These are phyloP conservation scores for Lanius ludovicianus DNA, from an alignment of 2,113 vertebrate species.

Conservation along the genomic window DNA sequence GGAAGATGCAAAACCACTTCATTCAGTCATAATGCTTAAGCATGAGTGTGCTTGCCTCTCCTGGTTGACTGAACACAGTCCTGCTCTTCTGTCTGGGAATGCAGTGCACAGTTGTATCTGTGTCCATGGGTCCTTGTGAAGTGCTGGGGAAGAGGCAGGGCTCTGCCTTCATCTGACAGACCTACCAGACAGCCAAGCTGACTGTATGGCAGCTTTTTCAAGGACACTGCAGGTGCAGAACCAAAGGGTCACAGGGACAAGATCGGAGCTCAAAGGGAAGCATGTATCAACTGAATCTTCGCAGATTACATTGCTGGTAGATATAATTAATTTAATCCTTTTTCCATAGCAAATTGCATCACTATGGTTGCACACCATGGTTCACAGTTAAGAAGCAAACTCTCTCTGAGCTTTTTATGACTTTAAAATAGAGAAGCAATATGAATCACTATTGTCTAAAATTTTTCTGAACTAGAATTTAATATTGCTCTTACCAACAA, in stretches of 20 bases:
- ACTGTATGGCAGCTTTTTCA: background rate
- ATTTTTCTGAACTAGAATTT: slow-evolving; percentile 8
- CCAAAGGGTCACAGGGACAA: background rate
- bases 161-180: background rate
- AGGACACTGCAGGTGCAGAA: background rate
- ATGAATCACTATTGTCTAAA: background rate
- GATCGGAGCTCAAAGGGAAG: background rate
- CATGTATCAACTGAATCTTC: background rate
- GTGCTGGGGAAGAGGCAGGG: background rate
- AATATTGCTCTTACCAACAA: background rate
- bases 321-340: slow-evolving; percentile 7
- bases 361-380: background rate
- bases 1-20: background rate
- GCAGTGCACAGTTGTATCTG: accelerated
- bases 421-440: background rate
- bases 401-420: background rate
- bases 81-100: background rate
- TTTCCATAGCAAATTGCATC: background rate
- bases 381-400: background rate
- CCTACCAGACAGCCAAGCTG: background rate
- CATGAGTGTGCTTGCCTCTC: background rate
- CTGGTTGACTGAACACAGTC: background rate
- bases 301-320: background rate
- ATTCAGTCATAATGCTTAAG: background rate
- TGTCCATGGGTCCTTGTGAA: background rate